A percentile compares a stretch with the other conserved stretches of the same genome.
Evolutionary conservation across 2,113 vertebrate genomes (phyloP).

Genomic region (Boulengeromyrus knoepffleri): DNA sequence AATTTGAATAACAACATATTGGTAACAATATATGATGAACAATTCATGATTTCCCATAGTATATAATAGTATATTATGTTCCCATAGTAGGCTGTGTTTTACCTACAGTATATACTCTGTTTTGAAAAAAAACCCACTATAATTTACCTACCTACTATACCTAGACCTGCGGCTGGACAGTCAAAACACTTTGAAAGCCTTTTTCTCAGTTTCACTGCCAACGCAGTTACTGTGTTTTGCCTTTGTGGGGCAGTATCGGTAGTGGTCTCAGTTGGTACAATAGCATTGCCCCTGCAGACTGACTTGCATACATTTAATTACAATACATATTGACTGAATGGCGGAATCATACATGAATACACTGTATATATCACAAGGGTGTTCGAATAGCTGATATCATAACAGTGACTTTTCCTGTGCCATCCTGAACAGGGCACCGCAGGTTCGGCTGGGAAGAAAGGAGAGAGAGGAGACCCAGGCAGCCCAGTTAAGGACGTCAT

Average conservation of each 20-base stretch:
- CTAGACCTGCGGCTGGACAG: background rate
- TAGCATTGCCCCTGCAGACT: background rate
- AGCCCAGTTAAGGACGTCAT: constrained; percentile 48
- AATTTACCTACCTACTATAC: background rate
- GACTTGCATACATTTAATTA: background rate
- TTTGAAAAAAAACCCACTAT: background rate
- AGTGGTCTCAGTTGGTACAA: background rate
- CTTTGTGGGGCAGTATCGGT: background rate
- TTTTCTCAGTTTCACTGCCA: background rate
- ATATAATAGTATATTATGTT: background rate
- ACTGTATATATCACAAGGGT: background rate
- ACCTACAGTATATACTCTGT: background rate
- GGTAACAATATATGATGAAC: background rate
- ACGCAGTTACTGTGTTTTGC: background rate
- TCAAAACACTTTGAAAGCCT: background rate
- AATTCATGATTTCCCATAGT: background rate
- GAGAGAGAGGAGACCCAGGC: constrained; percentile 62
- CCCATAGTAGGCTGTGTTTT: background rate
- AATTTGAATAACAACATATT: background rate
- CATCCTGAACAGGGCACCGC: constrained; percentile 53
- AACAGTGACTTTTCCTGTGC: background rate
- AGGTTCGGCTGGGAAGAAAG: constrained; percentile 56
- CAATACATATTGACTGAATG: background rate
- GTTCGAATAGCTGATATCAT: background rate
- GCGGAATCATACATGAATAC: background rate